phyloP scores from a whole-genome alignment of 2,113 vertebrate species.

The Abramis brama region DNA sequence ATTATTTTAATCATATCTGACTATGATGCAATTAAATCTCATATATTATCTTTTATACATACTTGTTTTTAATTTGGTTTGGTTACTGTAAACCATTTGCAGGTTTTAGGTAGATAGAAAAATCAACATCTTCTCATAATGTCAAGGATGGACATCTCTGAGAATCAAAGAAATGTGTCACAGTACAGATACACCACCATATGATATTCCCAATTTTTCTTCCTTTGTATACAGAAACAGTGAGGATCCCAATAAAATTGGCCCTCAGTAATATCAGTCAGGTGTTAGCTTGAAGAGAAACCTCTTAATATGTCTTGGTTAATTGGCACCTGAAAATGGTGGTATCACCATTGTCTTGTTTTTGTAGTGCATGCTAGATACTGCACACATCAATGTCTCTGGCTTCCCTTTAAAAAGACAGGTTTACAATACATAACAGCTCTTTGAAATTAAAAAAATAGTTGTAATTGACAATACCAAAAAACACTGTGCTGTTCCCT shows the following conservation, averaged over 20 bases:
- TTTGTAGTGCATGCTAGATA: conserved; percentile 62
- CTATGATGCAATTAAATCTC: conserved; percentile 55
- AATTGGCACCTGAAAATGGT: conserved; percentile 72
- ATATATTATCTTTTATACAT: conserved; percentile 43
- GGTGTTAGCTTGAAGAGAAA: conserved; percentile 33
- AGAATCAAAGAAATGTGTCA: conserved; percentile 67
- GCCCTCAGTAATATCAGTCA: conserved; percentile 31
- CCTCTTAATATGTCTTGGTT: conserved; percentile 40
- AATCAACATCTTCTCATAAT: conserved; percentile 44
- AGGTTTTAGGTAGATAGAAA: conserved; percentile 44
- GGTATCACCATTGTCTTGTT: conserved; percentile 12
- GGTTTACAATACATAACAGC: conserved; percentile 70
- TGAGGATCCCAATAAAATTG: conserved; percentile 42
- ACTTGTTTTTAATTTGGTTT: conserved; percentile 39
- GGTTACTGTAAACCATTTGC: conserved; percentile 41
- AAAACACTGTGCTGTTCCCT: conserved; percentile 77
- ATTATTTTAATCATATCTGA: conserved; percentile 75
- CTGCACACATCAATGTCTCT: conserved; percentile 53
- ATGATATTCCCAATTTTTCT: conserved; percentile 56
- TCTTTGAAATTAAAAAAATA: conserved; percentile 77
- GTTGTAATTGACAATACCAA: conserved; percentile 73
- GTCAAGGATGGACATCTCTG: conserved; percentile 50
- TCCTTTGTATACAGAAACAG: conserved; percentile 39
- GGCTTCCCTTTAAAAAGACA: conserved; percentile 60
- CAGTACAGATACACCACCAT: conserved; percentile 66